Percentiles rank a stretch among this genome's conserved stretches.
Evolutionary conservation across 2,888 invertebrate genomes (phyloP).

Genomic region (Plagiodera versicolora): DNA sequence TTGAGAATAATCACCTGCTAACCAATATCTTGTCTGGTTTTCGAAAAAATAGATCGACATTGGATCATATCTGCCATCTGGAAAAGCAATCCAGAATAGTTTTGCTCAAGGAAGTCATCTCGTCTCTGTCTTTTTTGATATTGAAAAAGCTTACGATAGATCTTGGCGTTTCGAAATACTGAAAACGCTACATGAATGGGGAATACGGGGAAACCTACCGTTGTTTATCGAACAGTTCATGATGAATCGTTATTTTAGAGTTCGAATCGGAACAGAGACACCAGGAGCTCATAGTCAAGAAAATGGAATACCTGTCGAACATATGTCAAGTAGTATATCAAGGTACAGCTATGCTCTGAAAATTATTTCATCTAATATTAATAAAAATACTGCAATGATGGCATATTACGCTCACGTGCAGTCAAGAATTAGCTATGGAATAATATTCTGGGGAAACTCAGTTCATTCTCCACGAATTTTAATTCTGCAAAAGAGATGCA

Average conservation of each 20-base stretch:
- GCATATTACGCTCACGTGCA: too few relatives aligned
- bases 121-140: slow-evolving; percentile 8
- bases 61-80: slow-evolving; percentile 7
- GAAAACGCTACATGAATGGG: slow-evolving; percentile 19
- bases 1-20: slow-evolving; percentile 10
- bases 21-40: slow-evolving; percentile 1
- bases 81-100: slow-evolving; percentile 8
- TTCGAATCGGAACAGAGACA: slow-evolving; percentile 6
- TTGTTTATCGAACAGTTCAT: slow-evolving; percentile 12
- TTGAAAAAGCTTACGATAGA: slow-evolving; percentile 12
- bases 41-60: slow-evolving; percentile 4
- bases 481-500: too few relatives aligned
- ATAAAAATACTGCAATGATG: too few relatives aligned
- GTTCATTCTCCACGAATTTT: too few relatives aligned
- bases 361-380: too few relatives aligned
- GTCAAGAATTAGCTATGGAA: too few relatives aligned
- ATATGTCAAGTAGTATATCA: too few relatives aligned
- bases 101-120: slow-evolving; percentile 6
- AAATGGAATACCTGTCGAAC: slow-evolving; percentile 29
- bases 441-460: too few relatives aligned
- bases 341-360: too few relatives aligned
- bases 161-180: slow-evolving; percentile 27
- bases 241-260: slow-evolving; percentile 9
- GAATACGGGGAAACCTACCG: slow-evolving; percentile 24
- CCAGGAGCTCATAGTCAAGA: slow-evolving; percentile 7